phyloP scores from a whole-genome alignment of 2,888 invertebrate genomes.

The Poecilus cupreus region DNA sequence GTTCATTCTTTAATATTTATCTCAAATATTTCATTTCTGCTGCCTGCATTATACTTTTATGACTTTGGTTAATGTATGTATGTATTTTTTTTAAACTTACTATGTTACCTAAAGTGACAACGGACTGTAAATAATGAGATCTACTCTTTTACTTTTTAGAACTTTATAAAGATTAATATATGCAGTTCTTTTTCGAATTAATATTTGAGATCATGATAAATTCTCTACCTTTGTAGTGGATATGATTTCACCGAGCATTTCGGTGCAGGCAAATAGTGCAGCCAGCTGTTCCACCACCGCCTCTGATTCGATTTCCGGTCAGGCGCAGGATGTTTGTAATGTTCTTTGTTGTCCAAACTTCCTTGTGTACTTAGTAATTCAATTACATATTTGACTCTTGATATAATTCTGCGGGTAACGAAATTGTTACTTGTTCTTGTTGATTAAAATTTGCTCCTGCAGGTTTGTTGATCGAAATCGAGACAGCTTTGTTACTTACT shows the following conservation, averaged over 20 bases:
- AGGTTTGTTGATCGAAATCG: slow-evolving; percentile 12
- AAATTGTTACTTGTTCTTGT: slow-evolving; percentile 21
- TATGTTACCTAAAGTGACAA: too few relatives aligned
- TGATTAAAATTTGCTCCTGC: slow-evolving; percentile 36
- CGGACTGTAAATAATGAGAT: too few relatives aligned
- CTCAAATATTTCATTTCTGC: too few relatives aligned
- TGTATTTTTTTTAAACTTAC: too few relatives aligned
- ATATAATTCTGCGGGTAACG: slow-evolving; percentile 21
- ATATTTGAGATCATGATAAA: too few relatives aligned
- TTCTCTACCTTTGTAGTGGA: neutral
- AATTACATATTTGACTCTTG: slow-evolving; percentile 48
- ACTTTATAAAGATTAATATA: too few relatives aligned
- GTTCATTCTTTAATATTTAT: too few relatives aligned
- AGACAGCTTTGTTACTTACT: too few relatives aligned
- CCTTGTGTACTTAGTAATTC: slow-evolving; percentile 40
- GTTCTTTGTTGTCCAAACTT: slow-evolving; percentile 53
- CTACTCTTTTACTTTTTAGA: too few relatives aligned
- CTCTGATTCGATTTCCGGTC: slow-evolving; percentile 51
- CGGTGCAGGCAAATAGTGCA: slow-evolving; percentile 44
- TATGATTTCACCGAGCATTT: neutral
- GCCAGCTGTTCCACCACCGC: slow-evolving; percentile 19
- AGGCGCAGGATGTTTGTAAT: slow-evolving; percentile 48
- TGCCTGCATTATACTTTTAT: too few relatives aligned
- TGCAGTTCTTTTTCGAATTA: too few relatives aligned
- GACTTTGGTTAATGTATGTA: too few relatives aligned